Conservation (phyloP, 1,140 invertebrate species). For the Drosophila nikananu region DNA sequence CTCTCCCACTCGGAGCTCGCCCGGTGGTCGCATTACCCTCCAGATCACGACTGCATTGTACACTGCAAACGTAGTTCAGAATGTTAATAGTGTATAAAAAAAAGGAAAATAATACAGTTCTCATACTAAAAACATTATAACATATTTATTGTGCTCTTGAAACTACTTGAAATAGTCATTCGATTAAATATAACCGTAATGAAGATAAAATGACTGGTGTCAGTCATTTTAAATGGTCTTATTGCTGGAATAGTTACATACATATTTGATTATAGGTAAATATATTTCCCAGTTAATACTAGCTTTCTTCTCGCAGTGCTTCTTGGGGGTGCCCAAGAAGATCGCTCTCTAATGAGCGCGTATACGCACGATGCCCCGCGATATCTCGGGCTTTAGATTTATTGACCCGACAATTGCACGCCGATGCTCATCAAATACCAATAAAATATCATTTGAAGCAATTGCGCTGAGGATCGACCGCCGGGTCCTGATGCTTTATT, state of each 20-base stretch:
- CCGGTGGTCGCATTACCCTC: conserved; percentile 24
- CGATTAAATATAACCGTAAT: not conserved
- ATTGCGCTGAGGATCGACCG: conserved; percentile 41
- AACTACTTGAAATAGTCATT: not conserved
- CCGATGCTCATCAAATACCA: conserved; percentile 75
- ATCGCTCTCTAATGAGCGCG: conserved; percentile 58
- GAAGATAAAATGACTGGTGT: not conserved
- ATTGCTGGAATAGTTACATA: not conserved
- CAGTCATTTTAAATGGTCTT: not conserved
- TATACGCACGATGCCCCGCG: not conserved
- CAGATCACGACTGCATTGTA: not conserved
- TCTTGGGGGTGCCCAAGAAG: not conserved
- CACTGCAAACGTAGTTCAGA: conserved; percentile 2
- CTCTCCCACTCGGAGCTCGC: conserved; percentile 50
- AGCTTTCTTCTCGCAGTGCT: conserved; percentile 8
- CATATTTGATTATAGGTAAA: not conserved
- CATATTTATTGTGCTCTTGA: not conserved
- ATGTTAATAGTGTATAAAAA: not conserved
- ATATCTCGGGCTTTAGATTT: conserved; percentile 46
- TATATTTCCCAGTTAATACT: not conserved
- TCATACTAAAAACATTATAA: not conserved
- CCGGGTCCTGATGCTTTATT: conserved; percentile 16
- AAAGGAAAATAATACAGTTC: not conserved
- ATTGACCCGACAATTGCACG: conserved; percentile 72
- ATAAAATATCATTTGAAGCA: conserved; percentile 81